Conservation (phyloP, 2,113 vertebrate species). For the Prunella fulvescens region DNA sequence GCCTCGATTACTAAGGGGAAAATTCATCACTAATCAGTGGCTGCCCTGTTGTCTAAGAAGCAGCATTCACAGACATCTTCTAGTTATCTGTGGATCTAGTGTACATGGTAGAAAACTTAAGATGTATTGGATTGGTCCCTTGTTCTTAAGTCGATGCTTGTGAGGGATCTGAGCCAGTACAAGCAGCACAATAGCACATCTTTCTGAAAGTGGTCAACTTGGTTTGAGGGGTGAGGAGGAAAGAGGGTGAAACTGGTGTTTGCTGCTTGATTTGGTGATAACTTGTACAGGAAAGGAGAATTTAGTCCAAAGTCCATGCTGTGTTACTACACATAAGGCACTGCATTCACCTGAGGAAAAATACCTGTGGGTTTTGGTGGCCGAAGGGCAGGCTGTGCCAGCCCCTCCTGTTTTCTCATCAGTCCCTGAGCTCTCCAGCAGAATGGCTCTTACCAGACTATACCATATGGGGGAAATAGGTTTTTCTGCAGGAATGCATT, state of each 20-base stretch:
- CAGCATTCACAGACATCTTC: not conserved
- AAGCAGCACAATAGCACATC: not conserved
- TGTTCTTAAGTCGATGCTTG: not conserved
- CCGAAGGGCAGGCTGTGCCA: not conserved
- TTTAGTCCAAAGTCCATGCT: not conserved
- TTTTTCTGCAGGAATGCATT: not conserved
- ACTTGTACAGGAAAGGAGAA: not conserved
- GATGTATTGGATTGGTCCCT: not conserved
- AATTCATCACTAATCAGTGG: not conserved
- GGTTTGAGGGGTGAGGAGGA: not conserved
- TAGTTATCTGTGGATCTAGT: not conserved
- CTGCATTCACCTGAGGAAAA: not conserved
- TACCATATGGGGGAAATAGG: not conserved
- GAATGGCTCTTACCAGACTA: not conserved
- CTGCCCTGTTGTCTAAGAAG: not conserved
- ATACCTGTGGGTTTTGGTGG: not conserved
- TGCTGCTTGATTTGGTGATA: not conserved
- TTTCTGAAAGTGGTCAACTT: not conserved
- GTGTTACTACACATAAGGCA: not conserved
- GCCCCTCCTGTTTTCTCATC: not conserved
- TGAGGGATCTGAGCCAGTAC: not conserved
- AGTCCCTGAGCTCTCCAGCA: not conserved
- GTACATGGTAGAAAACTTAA: not conserved
- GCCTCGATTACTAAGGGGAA: not conserved
- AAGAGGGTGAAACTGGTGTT: not conserved